Base-by-base conservation (phyloP, 1,140 invertebrate species). In the Hylaeus anthracinus region DNA sequence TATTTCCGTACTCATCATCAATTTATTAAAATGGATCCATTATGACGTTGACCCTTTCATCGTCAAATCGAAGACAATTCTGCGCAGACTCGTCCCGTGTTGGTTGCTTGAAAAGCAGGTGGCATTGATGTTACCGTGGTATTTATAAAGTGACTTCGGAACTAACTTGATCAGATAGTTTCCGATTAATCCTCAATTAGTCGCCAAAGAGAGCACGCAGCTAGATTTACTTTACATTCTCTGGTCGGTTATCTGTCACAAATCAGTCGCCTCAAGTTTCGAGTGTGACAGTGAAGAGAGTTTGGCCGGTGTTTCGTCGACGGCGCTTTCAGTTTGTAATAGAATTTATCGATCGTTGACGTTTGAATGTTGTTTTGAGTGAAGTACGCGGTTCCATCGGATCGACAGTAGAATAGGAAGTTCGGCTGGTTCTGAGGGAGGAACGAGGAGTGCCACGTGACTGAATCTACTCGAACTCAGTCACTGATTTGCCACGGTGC, bases 91-190 rank as follows among this genome's bases (percentile, higher is more conserved):
- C 51, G 65, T 60, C 55, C 60, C 55, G 5, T 5, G 6, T 26
- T 26, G 45, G 53, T 72, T 26, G 61, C 55, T 63, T 61, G 12
- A 51, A 58, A 60, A 45, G 26, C 5, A 82, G 3, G 37, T 39
- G 56, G 48, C n/a, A 69, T 56, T 67, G 1, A 45, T 9, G n/a
- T 69, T 53, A 45, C 56, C 53, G 6, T 9, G 8, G 15, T 14
- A 48, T 73, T 74, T 85, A 79, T 74, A 84, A 79, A 75, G 78
- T 80, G 66, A 41, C 10, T 65, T 5, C 12, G 53, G 51, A 48
- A 61, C 53, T 73, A 71, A 80, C 58, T 75, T 39, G 61, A 9
- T 45, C 70, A 70, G 43, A 74, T 58, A 84, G 81, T 84, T 53
- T 10, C 14, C 58, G 26, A 79, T 83, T 79, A 82, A 83, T 71